Percentiles rank a stretch among this genome's conserved stretches.
These are phyloP conservation scores for Babyrousa celebensis DNA, from an alignment of 2,797 vertebrate species.

Conservation along the genomic window DNA sequence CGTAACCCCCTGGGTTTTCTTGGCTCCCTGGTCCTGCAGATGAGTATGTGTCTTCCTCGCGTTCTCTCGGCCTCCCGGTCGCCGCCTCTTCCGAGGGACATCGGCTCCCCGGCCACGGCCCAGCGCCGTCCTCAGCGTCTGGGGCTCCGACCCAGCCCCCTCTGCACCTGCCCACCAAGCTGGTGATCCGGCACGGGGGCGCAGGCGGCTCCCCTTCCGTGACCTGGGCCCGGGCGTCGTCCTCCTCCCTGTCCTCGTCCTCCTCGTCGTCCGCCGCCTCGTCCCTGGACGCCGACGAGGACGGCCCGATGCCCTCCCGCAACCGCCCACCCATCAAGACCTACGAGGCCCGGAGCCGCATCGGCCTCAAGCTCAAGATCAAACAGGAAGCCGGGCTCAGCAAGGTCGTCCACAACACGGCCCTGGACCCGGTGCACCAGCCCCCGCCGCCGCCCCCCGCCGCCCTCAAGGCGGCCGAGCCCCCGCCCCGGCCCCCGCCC, in stretches of 20 bases:
- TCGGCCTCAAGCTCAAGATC: constrained; percentile 97
- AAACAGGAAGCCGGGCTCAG: constrained; percentile 97
- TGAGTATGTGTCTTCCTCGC: constrained; percentile 94
- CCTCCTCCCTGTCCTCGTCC: constrained; percentile 87
- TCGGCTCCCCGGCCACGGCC: constrained; percentile 58
- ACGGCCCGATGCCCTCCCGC: constrained; percentile 94
- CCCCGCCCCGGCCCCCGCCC: constrained; percentile 55
- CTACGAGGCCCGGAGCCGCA: constrained; percentile 96
- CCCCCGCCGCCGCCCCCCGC: constrained; percentile 89
- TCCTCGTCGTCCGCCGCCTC: constrained; percentile 87
- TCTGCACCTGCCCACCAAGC: constrained; percentile 93
- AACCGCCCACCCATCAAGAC: constrained; percentile 97
- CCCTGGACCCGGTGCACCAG: constrained; percentile 96
- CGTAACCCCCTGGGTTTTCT: background rate
- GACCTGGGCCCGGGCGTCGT: constrained; percentile 89
- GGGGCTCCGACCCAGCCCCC: constrained; percentile 66
- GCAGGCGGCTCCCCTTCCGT: constrained; percentile 91
- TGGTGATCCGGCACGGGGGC: constrained; percentile 97
- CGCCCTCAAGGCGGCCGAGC: constrained; percentile 74
- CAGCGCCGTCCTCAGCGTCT: background rate
- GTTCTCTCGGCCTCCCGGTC: constrained; percentile 79
- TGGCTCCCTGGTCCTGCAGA: constrained; percentile 90
- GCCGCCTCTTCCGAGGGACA: constrained; percentile 68
- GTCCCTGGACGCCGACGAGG: constrained; percentile 92
- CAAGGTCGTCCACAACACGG: constrained; percentile 98